A percentile compares a stretch with the other conserved stretches of the same genome.
These are phyloP conservation scores for Antheraea pernyi DNA, from an alignment of 1,140 invertebrate genomes.

Conservation along the genomic window DNA sequence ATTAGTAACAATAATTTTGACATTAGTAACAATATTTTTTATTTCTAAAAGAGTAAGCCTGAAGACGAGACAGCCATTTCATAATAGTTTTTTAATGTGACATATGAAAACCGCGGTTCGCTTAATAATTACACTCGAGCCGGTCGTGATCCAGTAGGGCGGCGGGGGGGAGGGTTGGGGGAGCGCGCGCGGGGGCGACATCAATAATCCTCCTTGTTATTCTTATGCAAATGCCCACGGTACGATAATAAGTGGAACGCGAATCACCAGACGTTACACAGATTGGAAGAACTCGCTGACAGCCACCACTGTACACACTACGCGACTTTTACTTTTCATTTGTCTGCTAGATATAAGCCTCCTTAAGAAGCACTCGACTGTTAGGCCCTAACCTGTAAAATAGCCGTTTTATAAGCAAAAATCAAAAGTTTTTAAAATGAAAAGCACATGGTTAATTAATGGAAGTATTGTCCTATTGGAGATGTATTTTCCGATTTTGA, in stretches of 20 bases:
- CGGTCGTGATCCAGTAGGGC: conserved; percentile 13
- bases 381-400: neutral
- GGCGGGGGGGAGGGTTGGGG: conserved; percentile 20
- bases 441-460: no score
- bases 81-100: no score
- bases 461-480: no score
- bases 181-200: conserved; percentile 40
- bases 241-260: conserved; percentile 75
- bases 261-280: conserved; percentile 71
- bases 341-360: neutral
- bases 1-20: no score
- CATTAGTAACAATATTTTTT: no score
- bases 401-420: no score
- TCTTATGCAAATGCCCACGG: conserved; percentile 74
- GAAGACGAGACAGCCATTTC: no score
- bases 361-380: neutral
- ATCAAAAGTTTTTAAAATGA: no score
- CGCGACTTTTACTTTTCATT: conserved; percentile 7
- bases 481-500: no score
- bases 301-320: conserved; percentile 30
- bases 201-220: conserved; percentile 78
- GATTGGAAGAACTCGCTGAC: conserved; percentile 67
- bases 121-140: conserved; percentile 1
- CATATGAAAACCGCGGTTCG: neutral
- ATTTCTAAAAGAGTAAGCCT: no score